Base-by-base conservation (phyloP, 2,888 invertebrate genomes). In the Prenolepis imparis region DNA sequence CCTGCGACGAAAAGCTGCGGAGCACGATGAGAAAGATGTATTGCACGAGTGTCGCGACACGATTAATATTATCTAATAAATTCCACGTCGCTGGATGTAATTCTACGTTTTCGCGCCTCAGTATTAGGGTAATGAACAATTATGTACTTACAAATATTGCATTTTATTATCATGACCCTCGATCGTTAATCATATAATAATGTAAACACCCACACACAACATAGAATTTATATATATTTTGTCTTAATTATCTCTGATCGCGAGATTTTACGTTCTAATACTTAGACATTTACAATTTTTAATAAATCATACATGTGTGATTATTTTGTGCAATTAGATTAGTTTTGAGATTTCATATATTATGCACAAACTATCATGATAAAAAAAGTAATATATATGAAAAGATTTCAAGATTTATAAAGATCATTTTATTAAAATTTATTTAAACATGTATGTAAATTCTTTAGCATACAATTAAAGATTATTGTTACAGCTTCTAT, bases 91-190 rank as follows among this genome's bases (percentile, higher is more conserved):
- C 83, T 57, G 84, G 84, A 80, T 74, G 59, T 74, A 75, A 70
- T 59, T 48, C 83, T 15, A 63, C 83, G 15, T 81, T 88, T 70
- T 41, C 87, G 18, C 67, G 74, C 8, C 15, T 73, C 57, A 87
- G 86, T 84, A 41, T 89, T 74, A 91, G 91, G 91, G 91, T 91
- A 91, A 90, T 86, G 67, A 55, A 66, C 0, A 66, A 57, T 55
- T 55, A 4, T 66, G 6, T 55, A n/a, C 1, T 59, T 87, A 74
- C 1, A 21, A 59, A 21, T n/a, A 11, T 41, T 39, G 5, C 12
- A 28, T 24, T 18, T 66, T 32, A n/a, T 52, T 52, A 52, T 52
- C n/a, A 12, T 41, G 18, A 5, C n/a, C 12, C 3, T 77, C 68
- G 21, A 61, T 41, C 21, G 11, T 55, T 55, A 24, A 32, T 44